A percentile compares a stretch with the other conserved stretches of the same genome.
Conservation (phyloP, 2,888 invertebrate genomes). For the Hofmannophila pseudospretella region DNA sequence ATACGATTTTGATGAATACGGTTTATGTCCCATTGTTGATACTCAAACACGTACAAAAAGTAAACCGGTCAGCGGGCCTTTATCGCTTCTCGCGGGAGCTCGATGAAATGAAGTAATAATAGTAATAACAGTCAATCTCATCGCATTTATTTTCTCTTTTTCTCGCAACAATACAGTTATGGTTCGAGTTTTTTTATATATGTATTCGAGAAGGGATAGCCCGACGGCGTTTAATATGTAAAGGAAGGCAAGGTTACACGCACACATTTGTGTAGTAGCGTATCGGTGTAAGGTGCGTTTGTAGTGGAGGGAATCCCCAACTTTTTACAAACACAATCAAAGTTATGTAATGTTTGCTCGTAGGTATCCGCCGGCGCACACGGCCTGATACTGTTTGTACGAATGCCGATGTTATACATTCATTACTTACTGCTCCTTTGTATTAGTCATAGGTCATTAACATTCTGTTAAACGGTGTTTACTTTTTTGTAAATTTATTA, state of each 20-base stretch:
- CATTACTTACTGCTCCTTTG: slow-evolving; percentile 56
- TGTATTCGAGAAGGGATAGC: slow-evolving; percentile 70
- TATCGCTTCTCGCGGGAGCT: slow-evolving; percentile 66
- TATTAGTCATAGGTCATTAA: slow-evolving; percentile 74
- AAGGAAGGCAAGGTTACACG: slow-evolving; percentile 76
- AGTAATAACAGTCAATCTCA: slow-evolving; percentile 73
- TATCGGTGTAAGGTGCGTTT: slow-evolving; percentile 64
- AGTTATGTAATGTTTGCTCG: slow-evolving; percentile 77
- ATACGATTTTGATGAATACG: slow-evolving; percentile 60
- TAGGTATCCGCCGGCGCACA: slow-evolving; percentile 58
- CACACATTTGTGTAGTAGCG: slow-evolving; percentile 51
- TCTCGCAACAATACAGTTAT: slow-evolving; percentile 68
- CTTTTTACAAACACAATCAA: slow-evolving; percentile 78
- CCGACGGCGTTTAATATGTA: slow-evolving; percentile 75
- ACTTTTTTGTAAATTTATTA: slow-evolving; percentile 50
- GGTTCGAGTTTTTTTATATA: slow-evolving; percentile 58
- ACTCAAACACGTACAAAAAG: slow-evolving; percentile 66
- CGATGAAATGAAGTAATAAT: slow-evolving; percentile 70
- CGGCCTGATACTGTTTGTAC: slow-evolving; percentile 62
- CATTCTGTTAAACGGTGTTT: slow-evolving; percentile 59
- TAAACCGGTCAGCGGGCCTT: slow-evolving; percentile 71
- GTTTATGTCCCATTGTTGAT: slow-evolving; percentile 73
- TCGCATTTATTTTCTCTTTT: slow-evolving; percentile 73
- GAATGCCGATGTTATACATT: slow-evolving; percentile 70
- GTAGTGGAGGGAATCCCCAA: slow-evolving; percentile 77